Evolutionary conservation across 1,140 invertebrate species (phyloP), one percentile per base, ranked within the genome.

Genomic region (Lepeophtheirus salmonis): DNA sequence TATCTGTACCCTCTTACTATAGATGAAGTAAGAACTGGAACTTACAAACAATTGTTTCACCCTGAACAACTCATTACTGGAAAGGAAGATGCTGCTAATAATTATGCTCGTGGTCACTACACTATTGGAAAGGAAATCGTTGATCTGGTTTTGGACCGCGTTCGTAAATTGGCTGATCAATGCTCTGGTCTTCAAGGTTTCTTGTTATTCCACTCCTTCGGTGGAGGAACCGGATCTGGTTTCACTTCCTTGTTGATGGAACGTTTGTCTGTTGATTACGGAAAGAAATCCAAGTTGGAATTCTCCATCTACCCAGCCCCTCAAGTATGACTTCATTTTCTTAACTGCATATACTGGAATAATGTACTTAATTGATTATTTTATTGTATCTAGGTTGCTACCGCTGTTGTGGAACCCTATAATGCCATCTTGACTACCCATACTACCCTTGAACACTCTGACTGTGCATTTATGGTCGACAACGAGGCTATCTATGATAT

Each of bases 151-250:
- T 56, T 73, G 48, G 72, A 74, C 56, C 56, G 71, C 21, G 76
- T 83, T 63, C 74, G 81, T 6, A 71, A 76, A 6, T 69, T 83
- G 56, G 80, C 83, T 18, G 83, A 86, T 69, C 80, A 83, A 67
- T 84, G 83, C 67, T 85, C 82, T 13, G 83, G 83, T 41, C 74
- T 85, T 1, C 82, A 85, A 73, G 83, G 83, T 41, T 76, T 76
- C 64, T 65, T 76, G 12, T 70, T 76, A 62, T 76, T 76, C 67
- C 67, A 75, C 65, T 72, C 70, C 41, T 76, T 76, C 62, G 74
- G 73, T 25, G 74, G 73, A 52, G 76, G 73, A 4, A 77, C 76
- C 64, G 75, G 74, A 4, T 76, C 74, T 49, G 74, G 74, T 21
- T 76, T 75, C 64, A 71, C 74, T 2, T 76, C 75, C 3, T 64